Conservation (phyloP, 2,797 vertebrate genomes). For the Pelochelys cantorii region DNA sequence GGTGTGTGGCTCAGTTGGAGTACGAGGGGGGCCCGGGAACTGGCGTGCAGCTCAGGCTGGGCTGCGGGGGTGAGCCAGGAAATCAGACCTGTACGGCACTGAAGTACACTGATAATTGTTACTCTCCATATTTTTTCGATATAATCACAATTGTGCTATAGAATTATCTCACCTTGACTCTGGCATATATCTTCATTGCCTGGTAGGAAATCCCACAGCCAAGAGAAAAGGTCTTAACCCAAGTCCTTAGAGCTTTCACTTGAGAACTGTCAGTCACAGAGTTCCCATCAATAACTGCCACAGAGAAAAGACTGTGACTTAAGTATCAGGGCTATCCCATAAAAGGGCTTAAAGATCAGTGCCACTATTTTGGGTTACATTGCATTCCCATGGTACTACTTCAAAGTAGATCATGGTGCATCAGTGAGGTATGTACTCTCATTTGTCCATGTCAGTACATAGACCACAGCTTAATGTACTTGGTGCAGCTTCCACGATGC, state of each 20-base stretch:
- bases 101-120: not conserved
- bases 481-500: not conserved
- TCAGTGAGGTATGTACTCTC: not conserved
- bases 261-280: not conserved
- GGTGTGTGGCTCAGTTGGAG: too few relatives aligned
- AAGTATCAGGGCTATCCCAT: not conserved
- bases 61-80: not conserved
- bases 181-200: not conserved
- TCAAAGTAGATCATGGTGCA: not conserved
- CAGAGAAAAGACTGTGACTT: not conserved
- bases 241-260: not conserved
- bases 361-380: not conserved
- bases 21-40: too few relatives aligned
- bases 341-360: not conserved
- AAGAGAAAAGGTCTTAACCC: not conserved
- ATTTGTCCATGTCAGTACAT: not conserved
- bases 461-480: rapidly evolving
- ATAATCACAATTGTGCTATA: not conserved
- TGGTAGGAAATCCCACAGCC: not conserved
- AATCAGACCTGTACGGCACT: not conserved
- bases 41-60: too few relatives aligned
- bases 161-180: not conserved
- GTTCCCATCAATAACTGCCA: not conserved
- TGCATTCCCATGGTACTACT: rapidly evolving
- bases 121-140: not conserved